Percentiles rank a stretch among this genome's conserved stretches.
These are phyloP conservation scores for Sthenelais limicola DNA, from an alignment of 2,888 invertebrate genomes.

Conservation along the genomic window DNA sequence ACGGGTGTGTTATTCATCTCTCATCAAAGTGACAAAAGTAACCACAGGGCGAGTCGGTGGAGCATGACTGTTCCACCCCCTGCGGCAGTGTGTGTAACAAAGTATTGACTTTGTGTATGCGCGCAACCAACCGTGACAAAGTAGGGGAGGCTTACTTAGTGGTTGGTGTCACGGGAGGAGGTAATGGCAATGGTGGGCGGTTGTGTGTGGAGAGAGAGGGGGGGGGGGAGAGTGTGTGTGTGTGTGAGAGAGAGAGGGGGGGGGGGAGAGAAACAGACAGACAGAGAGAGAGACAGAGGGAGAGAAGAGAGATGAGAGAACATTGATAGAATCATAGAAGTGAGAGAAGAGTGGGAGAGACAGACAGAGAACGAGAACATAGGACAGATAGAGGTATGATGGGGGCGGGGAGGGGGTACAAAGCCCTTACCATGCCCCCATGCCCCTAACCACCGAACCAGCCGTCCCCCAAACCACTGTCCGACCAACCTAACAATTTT, in stretches of 20 bases:
- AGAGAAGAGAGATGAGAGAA: background rate
- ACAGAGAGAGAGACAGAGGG: background rate
- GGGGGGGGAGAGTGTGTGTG: slow-evolving; percentile 4
- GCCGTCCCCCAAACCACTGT: no score
- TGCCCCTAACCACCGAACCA: no score
- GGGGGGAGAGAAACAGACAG: background rate
- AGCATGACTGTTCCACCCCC: slow-evolving; percentile 10
- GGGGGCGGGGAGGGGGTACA: no score
- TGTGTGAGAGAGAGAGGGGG: background rate
- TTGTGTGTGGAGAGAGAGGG: background rate
- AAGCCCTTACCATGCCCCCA: no score
- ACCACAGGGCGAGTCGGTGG: slow-evolving; percentile 10
- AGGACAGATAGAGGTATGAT: background rate
- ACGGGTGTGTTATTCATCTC: background rate
- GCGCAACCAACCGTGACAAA: slow-evolving; percentile 2
- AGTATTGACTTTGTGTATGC: slow-evolving; percentile 26
- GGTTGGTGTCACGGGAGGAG: background rate
- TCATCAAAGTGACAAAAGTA: slow-evolving; percentile 8
- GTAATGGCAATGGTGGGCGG: no score
- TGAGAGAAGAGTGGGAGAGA: background rate
- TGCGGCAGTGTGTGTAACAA: slow-evolving; percentile 1
- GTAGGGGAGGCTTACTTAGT: background rate
- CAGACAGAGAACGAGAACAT: background rate
- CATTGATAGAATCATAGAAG: background rate
- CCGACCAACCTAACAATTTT: no score